A percentile compares a stretch with the other conserved stretches of the same genome.
Conservation (phyloP, 2,797 vertebrate species). For the Carduelis carduelis region DNA sequence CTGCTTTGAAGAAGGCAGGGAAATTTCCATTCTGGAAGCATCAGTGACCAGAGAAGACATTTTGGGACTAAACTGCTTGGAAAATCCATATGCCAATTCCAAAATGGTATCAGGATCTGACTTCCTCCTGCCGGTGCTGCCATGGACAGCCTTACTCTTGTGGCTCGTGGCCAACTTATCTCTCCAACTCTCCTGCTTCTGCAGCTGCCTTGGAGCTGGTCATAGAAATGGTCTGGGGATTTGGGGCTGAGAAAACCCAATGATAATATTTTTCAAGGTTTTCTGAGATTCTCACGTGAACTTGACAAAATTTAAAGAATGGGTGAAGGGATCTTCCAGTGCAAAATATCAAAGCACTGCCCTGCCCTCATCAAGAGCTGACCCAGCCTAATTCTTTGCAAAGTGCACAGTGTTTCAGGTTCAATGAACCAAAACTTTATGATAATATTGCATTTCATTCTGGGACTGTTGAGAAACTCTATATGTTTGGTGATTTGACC, state of each 20-base stretch:
- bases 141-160: background rate
- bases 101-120: background rate
- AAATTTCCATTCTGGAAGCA: background rate
- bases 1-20: background rate
- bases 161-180: background rate
- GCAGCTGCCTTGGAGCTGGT: background rate
- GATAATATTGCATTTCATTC: background rate
- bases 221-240: background rate
- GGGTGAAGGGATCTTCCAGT: background rate
- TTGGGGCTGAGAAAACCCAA: background rate
- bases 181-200: background rate
- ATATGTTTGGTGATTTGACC: background rate
- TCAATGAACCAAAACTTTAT: background rate
- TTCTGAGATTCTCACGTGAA: background rate
- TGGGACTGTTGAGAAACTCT: background rate
- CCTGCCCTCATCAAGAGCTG: background rate
- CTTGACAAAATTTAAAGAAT: background rate
- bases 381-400: background rate
- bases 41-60: background rate
- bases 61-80: background rate
- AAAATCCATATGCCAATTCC: background rate
- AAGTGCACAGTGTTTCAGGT: background rate
- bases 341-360: background rate
- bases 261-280: background rate
- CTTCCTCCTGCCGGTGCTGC: background rate